Percentiles rank a stretch among this genome's conserved stretches.
Evolutionary conservation across 2,113 vertebrate genomes (phyloP).

Genomic region (Phalacrocorax carbo): DNA sequence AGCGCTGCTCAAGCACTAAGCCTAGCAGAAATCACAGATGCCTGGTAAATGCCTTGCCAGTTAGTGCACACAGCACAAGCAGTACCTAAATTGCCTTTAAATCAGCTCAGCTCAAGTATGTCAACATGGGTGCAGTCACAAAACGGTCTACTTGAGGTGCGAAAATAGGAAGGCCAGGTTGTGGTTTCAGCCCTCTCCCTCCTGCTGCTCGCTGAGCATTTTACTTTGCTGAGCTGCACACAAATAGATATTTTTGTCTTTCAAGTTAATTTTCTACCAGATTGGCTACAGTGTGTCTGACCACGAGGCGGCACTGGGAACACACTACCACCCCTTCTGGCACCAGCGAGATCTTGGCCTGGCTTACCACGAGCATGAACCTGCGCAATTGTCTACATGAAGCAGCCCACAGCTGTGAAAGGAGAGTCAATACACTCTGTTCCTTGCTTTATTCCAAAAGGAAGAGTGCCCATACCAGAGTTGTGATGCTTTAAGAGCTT

Average conservation of each 20-base stretch:
- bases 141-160: not conserved
- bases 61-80: not conserved
- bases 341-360: not conserved
- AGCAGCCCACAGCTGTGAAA: not conserved
- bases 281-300: not conserved
- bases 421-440: not conserved
- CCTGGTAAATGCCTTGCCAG: too few species aligned
- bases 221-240: too few species aligned
- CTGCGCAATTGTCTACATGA: rapidly evolving
- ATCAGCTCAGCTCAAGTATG: not conserved
- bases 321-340: rapidly evolving
- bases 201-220: not conserved
- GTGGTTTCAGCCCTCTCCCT: not conserved
- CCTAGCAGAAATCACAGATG: not conserved
- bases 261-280: not conserved
- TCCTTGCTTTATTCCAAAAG: not conserved
- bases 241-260: not conserved
- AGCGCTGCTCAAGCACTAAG: not conserved
- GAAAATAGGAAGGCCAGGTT: not conserved
- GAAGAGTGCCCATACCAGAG: not conserved
- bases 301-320: not conserved
- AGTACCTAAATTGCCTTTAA: not conserved
- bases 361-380: not conserved
- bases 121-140: not conserved
- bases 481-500: not conserved